Percentiles rank a stretch among this genome's conserved stretches.
phyloP scores from a whole-genome alignment of 64 coral and sea anemone species.

The Cladopsammia gracilis region DNA sequence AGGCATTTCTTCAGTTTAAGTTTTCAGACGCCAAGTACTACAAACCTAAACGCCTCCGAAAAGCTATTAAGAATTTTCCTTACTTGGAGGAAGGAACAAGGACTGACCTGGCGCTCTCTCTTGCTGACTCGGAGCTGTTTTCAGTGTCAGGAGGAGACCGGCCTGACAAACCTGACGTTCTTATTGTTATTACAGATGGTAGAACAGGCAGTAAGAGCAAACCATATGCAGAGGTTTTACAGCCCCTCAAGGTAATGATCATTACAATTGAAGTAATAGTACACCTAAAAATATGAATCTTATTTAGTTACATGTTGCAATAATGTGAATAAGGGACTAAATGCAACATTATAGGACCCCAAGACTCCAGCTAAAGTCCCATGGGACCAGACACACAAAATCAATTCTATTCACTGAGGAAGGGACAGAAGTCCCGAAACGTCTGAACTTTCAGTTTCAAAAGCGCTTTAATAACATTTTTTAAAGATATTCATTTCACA shows the following conservation, averaged over 20 bases:
- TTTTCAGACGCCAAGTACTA: slow-evolving; percentile 26
- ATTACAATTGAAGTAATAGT: too few relatives aligned
- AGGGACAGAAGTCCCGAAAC: too few relatives aligned
- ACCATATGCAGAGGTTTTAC: slow-evolving; percentile 28
- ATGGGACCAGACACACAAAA: too few relatives aligned
- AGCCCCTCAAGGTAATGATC: slow-evolving; percentile 4
- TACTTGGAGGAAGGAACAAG: slow-evolving; percentile 16
- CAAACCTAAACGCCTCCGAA: not conserved
- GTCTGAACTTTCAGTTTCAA: too few relatives aligned
- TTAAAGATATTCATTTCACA: too few relatives aligned
- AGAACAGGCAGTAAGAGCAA: not conserved
- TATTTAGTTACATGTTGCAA: not conserved
- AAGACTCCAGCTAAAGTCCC: too few relatives aligned
- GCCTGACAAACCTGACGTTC: slow-evolving; percentile 4
- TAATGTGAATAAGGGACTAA: not conserved
- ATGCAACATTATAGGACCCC: too few relatives aligned
- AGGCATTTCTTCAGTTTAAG: not conserved
- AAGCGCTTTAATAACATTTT: too few relatives aligned
- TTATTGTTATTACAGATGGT: slow-evolving; percentile 62
- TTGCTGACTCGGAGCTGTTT: slow-evolving; percentile 34
- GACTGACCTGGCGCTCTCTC: slow-evolving; percentile 7
- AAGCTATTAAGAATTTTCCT: not conserved
- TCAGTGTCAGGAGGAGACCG: not conserved
- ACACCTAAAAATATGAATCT: too few relatives aligned
- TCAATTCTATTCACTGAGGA: too few relatives aligned